Base-by-base conservation (phyloP, 2,797 vertebrate species). In the Xiphorhynchus erythropygius region DNA sequence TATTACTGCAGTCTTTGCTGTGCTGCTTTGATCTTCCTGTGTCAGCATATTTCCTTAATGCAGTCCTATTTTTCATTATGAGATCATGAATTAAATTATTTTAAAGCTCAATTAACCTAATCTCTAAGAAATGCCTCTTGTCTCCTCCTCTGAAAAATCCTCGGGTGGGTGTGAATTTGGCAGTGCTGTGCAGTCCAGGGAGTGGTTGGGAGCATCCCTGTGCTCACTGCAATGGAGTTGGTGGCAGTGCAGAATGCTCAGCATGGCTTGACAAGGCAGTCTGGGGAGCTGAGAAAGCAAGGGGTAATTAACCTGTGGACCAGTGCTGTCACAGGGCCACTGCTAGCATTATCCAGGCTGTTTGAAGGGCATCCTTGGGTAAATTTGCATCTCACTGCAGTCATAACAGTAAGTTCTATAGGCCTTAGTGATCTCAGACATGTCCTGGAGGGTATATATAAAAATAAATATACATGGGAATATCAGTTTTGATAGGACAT, bases 1-100 rank as follows among this genome's bases (percentile, higher is more conserved):
- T 85, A 30, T 56, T 93, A 24, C 60, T 87, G 52, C 18, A 8
- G 25, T 60, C 68, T 70, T 87, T 64, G 32, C 68, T 77, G 24
- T 17, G 44, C 55, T 89, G 44, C 79, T 91, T 77, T 83, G 17
- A 68, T 81, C 53, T 80, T 85, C 52, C 75, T 23, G 3, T 75
- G 68, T 89, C 84, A 87, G 79, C 49, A 4, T 42, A 42, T 71
- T 65, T 89, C 64, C 56, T 60, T 56, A 33, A 41, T 27, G 59
- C 77, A 18, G 65, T 62, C 18, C 9, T 69, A 3, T 89, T 82
- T 78, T 87, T 73, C 70, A 50, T 60, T 30, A 60, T 67, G 62
- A 87, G 11, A 27, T 70, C 52, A 39, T 80, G 74, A 96, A 76
- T 77, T 64, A 76, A 64, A 56, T 60, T 78, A 55, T 42, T 79